Base-by-base conservation (phyloP, 92 coral and sea anemone genomes). In the Bergia sp. region DNA sequence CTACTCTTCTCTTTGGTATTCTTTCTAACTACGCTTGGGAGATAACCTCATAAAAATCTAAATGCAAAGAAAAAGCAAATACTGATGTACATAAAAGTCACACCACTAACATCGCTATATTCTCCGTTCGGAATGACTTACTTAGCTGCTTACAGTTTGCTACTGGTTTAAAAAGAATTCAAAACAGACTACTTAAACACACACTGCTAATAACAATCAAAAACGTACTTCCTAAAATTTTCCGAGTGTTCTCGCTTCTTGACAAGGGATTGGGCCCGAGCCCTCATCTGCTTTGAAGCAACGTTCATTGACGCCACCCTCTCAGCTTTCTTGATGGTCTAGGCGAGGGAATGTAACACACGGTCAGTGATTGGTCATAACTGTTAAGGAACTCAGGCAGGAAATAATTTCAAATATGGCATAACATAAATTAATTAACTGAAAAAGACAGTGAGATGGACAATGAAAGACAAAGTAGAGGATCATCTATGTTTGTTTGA, bases 281-380 rank as follows among this genome's bases (percentile, higher is more conserved):
- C 92, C 86, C 82, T 93, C 41, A 84, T 81, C 74, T 95, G 98
- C 90, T 95, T 95, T 75, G 96, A 94, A 18, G 94, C 89, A 11
- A 95, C 88, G 36, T 92, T 89, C 92, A 92, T 90, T 21, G 94
- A 80, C 16, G 92, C 91, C 20, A 94, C 92, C 37, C 90, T 93
- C 73, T 84, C 93, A 3, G 98, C 98, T 85, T 93, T 91, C 85
- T 92, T 92, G 64, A 93, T 80, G 73, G 93, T 95, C 98, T 95
- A 85, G 43, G 85, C 57, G 79, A 53, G 45, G 36, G 61, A 85
- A 43, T n/a, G 21, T 42, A 89, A 40, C 76, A 57, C 47, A 2
- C 37, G 43, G 18, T 37, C 42, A 20, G 67, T 29, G 80, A 85
- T 21, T 42, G 53, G 44, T 45, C 12, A 29, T n/a, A 37, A n/a